phyloP scores from a whole-genome alignment of 2,888 invertebrate genomes.

The Thymelicus sylvestris region DNA sequence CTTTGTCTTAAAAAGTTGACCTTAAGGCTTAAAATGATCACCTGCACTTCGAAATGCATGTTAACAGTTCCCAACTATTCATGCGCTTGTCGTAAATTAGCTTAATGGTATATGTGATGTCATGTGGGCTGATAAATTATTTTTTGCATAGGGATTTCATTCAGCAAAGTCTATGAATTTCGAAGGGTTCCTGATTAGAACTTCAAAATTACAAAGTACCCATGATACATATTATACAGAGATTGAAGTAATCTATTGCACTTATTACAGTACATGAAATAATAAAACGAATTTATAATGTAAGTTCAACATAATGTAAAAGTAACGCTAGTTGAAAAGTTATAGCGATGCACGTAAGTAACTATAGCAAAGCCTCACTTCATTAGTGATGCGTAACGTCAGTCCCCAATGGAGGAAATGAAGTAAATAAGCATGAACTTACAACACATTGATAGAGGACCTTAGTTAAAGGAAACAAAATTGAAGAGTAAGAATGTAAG shows the following conservation, averaged over 20 bases:
- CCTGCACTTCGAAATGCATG: conserved; percentile 61
- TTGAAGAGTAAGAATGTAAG: neutral
- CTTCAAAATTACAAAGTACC: too few species aligned
- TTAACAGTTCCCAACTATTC: conserved; percentile 50
- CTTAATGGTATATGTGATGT: conserved; percentile 35
- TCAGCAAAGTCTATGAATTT: too few species aligned
- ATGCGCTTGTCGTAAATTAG: conserved; percentile 44
- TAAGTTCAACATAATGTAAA: neutral
- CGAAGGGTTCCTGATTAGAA: too few species aligned
- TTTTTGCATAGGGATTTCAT: neutral
- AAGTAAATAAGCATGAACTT: conserved; percentile 42
- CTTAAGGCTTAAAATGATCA: conserved; percentile 60
- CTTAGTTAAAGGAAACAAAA: neutral
- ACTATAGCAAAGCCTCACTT: conserved; percentile 25
- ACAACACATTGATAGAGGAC: conserved; percentile 45
- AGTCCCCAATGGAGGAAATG: conserved; percentile 31
- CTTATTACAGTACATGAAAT: too few species aligned
- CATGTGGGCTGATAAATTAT: neutral
- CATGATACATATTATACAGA: too few species aligned
- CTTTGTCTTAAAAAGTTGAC: conserved; percentile 76
- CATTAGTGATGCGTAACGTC: conserved; percentile 28
- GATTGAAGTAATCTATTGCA: too few species aligned
- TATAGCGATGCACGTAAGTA: neutral
- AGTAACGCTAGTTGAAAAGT: neutral
- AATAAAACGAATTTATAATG: too few species aligned